Evolutionary conservation across 2,797 vertebrate genomes (phyloP).

Genomic region (Xerus rutilus): DNA sequence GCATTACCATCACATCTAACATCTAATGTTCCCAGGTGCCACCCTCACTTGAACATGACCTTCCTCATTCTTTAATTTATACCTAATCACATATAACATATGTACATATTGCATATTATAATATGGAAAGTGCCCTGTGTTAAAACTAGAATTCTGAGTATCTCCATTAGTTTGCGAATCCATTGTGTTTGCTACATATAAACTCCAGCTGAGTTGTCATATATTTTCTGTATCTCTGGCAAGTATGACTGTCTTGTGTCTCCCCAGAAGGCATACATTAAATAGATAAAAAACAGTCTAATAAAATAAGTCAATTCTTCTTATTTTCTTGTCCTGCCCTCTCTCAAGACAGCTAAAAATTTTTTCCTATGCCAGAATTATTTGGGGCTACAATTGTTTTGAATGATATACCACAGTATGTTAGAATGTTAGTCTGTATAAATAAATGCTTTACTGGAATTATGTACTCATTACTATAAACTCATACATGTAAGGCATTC

Average conservation of each 20-base stretch:
- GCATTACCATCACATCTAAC: background rate
- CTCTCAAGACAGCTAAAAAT: background rate
- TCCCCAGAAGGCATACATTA: background rate
- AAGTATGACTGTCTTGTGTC: background rate
- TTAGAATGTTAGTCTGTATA: background rate
- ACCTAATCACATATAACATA: background rate
- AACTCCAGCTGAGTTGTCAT: background rate
- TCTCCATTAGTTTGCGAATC: background rate
- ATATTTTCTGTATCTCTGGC: background rate
- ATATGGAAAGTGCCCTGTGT: background rate
- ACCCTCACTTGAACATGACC: background rate
- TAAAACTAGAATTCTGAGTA: background rate
- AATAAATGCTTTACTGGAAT: slow-evolving; percentile 14
- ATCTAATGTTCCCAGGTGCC: background rate
- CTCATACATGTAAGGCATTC: background rate
- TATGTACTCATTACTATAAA: background rate
- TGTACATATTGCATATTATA: too few relatives aligned
- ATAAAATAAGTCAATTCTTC: background rate
- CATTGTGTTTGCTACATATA: background rate
- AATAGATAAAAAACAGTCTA: background rate
- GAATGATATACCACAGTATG: background rate
- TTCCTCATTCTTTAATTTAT: background rate
- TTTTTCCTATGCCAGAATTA: background rate
- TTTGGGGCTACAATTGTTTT: background rate
- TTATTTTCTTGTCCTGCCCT: background rate